Evolutionary conservation across 2,113 vertebrate genomes (phyloP).

Genomic region (Empidonax traillii): DNA sequence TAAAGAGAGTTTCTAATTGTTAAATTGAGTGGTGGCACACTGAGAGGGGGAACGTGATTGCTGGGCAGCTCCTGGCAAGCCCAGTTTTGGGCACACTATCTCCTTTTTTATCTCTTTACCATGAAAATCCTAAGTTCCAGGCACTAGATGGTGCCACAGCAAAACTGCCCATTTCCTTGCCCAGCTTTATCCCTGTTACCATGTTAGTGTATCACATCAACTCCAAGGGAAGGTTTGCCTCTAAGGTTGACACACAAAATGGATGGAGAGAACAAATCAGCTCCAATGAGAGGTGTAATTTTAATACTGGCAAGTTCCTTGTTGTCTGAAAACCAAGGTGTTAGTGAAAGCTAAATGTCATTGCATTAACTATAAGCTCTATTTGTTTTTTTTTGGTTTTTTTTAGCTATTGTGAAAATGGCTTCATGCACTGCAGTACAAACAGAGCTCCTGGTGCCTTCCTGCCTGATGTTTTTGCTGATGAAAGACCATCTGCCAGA

Average conservation of each 20-base stretch:
- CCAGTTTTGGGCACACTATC: background rate
- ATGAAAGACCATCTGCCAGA: conserved; percentile 69
- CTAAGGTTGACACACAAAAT: background rate
- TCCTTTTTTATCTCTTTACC: background rate
- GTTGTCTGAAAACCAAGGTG: background rate
- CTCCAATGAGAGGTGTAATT: background rate
- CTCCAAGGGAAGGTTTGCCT: background rate
- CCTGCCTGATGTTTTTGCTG: conserved; percentile 61
- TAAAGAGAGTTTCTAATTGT: background rate
- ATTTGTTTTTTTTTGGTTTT: background rate
- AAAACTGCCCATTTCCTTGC: background rate
- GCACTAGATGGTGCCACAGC: background rate
- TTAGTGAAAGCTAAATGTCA: background rate
- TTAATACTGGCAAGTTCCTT: background rate
- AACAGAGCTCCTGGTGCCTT: conserved; percentile 63
- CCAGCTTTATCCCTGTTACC: background rate
- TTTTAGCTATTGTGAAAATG: conserved; percentile 84
- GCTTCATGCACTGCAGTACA: conserved; percentile 81
- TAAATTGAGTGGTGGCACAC: background rate
- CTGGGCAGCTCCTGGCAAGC: background rate
- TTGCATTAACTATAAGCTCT: background rate
- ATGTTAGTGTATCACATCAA: background rate
- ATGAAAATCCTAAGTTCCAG: background rate
- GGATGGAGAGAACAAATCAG: background rate
- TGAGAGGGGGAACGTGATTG: background rate